These are phyloP conservation scores for Nannoperca obscura DNA, from an alignment of 2,797 vertebrate species.

Conservation along the genomic window DNA sequence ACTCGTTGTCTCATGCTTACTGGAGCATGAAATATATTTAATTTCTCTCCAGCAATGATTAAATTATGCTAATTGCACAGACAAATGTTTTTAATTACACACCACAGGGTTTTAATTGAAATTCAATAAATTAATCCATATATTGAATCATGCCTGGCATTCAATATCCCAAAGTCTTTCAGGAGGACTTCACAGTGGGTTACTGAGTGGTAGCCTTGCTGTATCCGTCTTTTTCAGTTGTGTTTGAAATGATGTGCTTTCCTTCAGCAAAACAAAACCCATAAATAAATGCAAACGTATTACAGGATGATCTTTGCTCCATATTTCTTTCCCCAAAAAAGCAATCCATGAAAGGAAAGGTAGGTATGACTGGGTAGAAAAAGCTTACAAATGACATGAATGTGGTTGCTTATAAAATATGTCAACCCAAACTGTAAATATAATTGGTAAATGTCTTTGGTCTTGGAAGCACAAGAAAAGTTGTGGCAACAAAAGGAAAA, in stretches of 20 bases:
- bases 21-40: conserved; percentile 71
- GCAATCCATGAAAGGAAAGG: conserved; percentile 61
- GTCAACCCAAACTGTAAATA: not conserved
- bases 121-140: conserved; percentile 75
- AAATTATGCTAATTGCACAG: conserved; percentile 79
- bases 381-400: not conserved
- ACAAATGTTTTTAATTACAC: conserved; percentile 80
- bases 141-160: conserved; percentile 58
- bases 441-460: conserved; percentile 5
- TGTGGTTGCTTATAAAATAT: conserved; percentile 24
- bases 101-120: conserved; percentile 77
- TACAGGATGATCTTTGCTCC: conserved; percentile 44
- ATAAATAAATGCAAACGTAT: conserved; percentile 3
- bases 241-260: conserved; percentile 29
- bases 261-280: too few relatives aligned
- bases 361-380: conserved; percentile 58
- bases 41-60: conserved; percentile 78
- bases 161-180: conserved; percentile 38
- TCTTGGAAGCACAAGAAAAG: conserved; percentile 7
- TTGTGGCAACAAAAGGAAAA: conserved; percentile 19
- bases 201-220: not conserved
- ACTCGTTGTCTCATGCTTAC: conserved; percentile 67
- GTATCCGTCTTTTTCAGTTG: conserved; percentile 1
- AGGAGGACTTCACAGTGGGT: conserved; percentile 28
- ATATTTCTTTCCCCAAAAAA: conserved; percentile 57